Base-by-base conservation (phyloP, 1,140 invertebrate species). In the Hypothenemus hampei region DNA sequence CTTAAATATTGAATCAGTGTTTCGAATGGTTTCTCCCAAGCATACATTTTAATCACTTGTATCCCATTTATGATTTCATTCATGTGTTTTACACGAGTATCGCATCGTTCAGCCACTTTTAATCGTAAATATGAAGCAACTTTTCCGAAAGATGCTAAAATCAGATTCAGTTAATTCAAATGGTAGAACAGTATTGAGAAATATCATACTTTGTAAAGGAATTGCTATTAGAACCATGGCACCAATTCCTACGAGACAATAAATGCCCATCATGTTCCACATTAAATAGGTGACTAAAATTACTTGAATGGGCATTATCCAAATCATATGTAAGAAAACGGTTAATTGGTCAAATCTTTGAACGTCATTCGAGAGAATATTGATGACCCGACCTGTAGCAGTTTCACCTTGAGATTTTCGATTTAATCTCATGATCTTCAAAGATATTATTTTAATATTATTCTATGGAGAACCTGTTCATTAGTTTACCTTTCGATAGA, bases 331-430 rank as follows among this genome's bases (percentile, higher is more conserved):
- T 20, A 84, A 65, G 60, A 77, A 80, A 58, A 81, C 71, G 21
- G 81, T 75, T 0, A 79, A 75, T 59, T 73, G 73, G 62, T 86
- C 83, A 46, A 86, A 80, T 3, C 84, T 73, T 64, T 76, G 78
- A 1, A 85, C 75, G 66, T 93, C 90, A 63, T 92, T 93, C 1
- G 89, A 89, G 46, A 93, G 71, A 10, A 93, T 69, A 72, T 93
- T 93, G 3, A 92, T 84, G 23, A 93, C 76, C 72, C 91, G 88
- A 0, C 89, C 89, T 2, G 83, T 81, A 1, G 87, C 85, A 1
- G 87, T 84, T 61, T 84, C 73, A 0, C 80, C 80, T 11, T 89
- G 64, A 0, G 88, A 79, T 39, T 75, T 73, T 72, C 81, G 80
- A 50, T 77, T 84, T 20, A 86, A 70, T 2, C 76, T 75, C 8